Conservation (phyloP, 2,888 invertebrate genomes). For the Crepidodera aurea region DNA sequence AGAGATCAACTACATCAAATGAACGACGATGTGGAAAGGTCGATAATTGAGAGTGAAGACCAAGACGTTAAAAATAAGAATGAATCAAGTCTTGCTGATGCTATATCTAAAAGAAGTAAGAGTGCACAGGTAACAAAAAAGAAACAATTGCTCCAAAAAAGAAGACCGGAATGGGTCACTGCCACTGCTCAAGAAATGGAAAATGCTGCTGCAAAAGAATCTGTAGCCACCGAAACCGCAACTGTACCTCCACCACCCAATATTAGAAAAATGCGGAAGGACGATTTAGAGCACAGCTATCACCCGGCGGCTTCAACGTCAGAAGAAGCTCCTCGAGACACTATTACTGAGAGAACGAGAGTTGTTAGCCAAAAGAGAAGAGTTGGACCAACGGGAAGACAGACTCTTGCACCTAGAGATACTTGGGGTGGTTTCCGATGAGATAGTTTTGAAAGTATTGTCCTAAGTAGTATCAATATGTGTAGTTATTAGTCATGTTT, state of each 20-base stretch:
- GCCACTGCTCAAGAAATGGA: slow-evolving; percentile 45
- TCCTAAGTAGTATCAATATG: too few species aligned
- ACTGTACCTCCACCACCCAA: neutral
- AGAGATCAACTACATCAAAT: slow-evolving; percentile 54
- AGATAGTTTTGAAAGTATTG: neutral
- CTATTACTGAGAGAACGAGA: slow-evolving; percentile 24
- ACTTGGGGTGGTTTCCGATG: slow-evolving; percentile 52
- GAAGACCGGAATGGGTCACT: slow-evolving; percentile 40
- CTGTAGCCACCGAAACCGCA: slow-evolving; percentile 28
- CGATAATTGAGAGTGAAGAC: slow-evolving; percentile 52
- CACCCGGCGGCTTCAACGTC: neutral
- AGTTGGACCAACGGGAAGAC: slow-evolving; percentile 11
- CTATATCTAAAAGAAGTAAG: slow-evolving; percentile 23
- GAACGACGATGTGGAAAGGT: slow-evolving; percentile 53
- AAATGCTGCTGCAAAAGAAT: slow-evolving; percentile 33
- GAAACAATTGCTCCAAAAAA: slow-evolving; percentile 28
- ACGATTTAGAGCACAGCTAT: neutral
- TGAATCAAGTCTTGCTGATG: slow-evolving; percentile 15
- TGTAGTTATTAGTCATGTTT: too few species aligned
- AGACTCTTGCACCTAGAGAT: slow-evolving; percentile 47
- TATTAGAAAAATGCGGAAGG: slow-evolving; percentile 4
- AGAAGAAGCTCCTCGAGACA: slow-evolving; percentile 18
- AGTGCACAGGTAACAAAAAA: neutral
- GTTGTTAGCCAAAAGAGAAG: slow-evolving; percentile 30
- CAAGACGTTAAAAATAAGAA: slow-evolving; percentile 41